phyloP scores from a whole-genome alignment of 2,888 invertebrate species.

The Microctonus brassicae region DNA sequence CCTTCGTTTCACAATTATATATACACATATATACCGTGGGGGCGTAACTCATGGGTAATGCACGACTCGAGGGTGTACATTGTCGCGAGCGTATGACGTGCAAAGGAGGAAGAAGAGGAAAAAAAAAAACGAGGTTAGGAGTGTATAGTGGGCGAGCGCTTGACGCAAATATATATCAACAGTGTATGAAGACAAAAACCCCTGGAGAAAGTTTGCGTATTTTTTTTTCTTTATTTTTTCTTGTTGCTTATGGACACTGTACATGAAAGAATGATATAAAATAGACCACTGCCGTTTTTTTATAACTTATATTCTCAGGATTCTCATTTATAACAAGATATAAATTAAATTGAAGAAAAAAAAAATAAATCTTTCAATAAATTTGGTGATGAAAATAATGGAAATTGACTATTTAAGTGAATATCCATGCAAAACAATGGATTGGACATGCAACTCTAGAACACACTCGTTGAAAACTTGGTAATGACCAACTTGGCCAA shows the following conservation, averaged over 20 bases:
- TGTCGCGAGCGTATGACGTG: slow-evolving; percentile 42
- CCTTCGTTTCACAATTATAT: slow-evolving; percentile 30
- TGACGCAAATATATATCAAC: slow-evolving; percentile 20
- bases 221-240: slow-evolving; percentile 7
- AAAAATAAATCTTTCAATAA: too few relatives aligned
- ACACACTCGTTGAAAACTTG: neutral
- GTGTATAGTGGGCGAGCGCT: slow-evolving; percentile 30
- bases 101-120: slow-evolving; percentile 33
- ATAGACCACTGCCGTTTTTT: neutral
- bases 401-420: neutral
- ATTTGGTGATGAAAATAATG: too few relatives aligned
- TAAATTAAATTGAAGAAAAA: too few relatives aligned
- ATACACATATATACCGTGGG: neutral
- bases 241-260: slow-evolving; percentile 5
- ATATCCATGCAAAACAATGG: neutral
- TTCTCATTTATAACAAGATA: neutral
- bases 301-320: neutral
- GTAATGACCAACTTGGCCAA: slow-evolving; percentile 9
- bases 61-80: slow-evolving; percentile 38
- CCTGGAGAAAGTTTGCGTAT: slow-evolving; percentile 7
- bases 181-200: slow-evolving; percentile 31
- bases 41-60: slow-evolving; percentile 37
- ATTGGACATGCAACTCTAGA: neutral
- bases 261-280: neutral
- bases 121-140: slow-evolving; percentile 30